Base-by-base conservation (phyloP, 2,113 vertebrate species). In the Rafetus swinhoei region DNA sequence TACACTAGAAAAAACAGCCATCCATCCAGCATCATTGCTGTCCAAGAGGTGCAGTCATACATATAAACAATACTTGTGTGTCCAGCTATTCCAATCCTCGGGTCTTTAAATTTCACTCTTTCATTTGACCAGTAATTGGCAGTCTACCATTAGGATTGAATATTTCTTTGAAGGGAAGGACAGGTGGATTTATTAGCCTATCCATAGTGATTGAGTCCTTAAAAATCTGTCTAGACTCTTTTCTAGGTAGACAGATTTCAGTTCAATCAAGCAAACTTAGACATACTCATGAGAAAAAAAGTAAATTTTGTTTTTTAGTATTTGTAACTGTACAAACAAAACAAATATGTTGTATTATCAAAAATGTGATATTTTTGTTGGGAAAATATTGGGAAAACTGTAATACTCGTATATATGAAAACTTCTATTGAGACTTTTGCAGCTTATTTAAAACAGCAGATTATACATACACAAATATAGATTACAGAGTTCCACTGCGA, bases 361-460 rank as follows among this genome's bases (percentile, higher is more conserved):
- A 93, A 8, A 22, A 9, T 18, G 19, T 2, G 0, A 45, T 85
- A 1, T 82, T 88, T 90, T 81, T 88, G 45, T 45, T 45, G 45
- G 5, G 39, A 59, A 92, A 90, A 76, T 86, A 32, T 79, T 83
- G 65, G 50, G 83, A 45, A 85, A 88, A 90, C 3, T 59, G 11
- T 60, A 12, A 10, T 86, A 84, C 12, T n/a, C n/a, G 52, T 45
- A 21, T 88, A 18, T 60, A 77, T 69, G 1, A 83, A 86, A 81
- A n/a, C 65, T 56, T 81, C 16, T 93, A 74, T 92, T 77, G 7
- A 32, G 59, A 91, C 81, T 95, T 92, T 96, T 97, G 14, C 95
- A 99, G 99, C 88, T 98, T 99, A 97, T 99, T 99, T 98, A 98
- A 98, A 96, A 92, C 88, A 89, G 88, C 98, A 92, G 94, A 87